Conservation (phyloP, 2,113 vertebrate species). For the Donacobius atricapilla region DNA sequence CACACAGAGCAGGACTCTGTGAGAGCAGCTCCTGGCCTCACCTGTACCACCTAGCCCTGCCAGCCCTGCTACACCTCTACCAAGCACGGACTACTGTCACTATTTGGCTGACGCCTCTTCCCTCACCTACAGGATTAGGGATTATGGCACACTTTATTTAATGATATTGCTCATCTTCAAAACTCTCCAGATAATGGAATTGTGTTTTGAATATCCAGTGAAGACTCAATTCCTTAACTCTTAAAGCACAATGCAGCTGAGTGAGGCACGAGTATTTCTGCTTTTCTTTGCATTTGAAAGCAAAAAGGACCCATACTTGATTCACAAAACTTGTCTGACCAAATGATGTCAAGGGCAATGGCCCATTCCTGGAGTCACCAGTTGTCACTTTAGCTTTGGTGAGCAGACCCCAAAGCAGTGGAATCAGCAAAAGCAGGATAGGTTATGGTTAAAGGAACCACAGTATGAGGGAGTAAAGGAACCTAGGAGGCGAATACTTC, state of each 20-base stretch:
- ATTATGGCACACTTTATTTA: background rate
- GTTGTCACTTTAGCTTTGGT: background rate
- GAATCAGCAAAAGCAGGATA: background rate
- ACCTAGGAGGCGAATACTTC: background rate
- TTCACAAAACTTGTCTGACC: background rate
- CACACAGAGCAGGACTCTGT: background rate
- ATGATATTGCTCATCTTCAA: background rate
- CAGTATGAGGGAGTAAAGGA: background rate
- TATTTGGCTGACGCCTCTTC: background rate
- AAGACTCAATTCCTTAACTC: background rate
- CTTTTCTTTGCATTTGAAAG: background rate
- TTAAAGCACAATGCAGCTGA: background rate
- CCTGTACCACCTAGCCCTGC: background rate
- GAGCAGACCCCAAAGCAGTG: background rate
- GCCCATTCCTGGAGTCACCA: background rate
- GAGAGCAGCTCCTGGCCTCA: background rate
- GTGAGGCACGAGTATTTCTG: background rate
- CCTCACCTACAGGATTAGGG: background rate
- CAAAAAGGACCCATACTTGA: background rate
- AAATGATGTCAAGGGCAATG: background rate
- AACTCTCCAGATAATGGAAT: background rate
- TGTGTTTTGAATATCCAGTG: background rate
- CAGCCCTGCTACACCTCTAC: background rate
- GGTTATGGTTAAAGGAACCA: background rate
- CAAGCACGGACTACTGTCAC: accelerated